phyloP scores from a whole-genome alignment of 2,113 vertebrate genomes.

The Zapornia atra region DNA sequence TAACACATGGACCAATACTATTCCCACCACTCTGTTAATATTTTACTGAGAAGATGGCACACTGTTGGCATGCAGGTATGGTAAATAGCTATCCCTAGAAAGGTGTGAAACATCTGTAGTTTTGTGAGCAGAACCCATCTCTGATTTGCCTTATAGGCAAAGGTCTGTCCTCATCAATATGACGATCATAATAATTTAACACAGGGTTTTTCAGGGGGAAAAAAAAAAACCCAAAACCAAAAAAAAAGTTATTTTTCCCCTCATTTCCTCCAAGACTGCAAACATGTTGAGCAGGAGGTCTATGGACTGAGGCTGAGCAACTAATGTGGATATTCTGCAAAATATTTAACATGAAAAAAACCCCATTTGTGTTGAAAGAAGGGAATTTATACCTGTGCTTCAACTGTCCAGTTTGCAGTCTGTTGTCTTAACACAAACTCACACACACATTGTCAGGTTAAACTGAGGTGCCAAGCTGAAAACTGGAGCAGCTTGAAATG shows the following conservation, averaged over 20 bases:
- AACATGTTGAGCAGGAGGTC: not conserved
- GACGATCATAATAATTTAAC: not conserved
- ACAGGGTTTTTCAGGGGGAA: not conserved
- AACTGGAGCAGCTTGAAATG: conserved; percentile 11
- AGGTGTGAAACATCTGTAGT: not conserved
- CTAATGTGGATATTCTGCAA: not conserved
- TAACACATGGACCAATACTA: not conserved
- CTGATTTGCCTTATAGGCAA: not conserved
- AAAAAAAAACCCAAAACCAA: too few relatives aligned
- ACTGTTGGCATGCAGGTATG: not conserved
- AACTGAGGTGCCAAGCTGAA: conserved; percentile 16
- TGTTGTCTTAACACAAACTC: not conserved
- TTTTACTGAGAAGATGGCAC: not conserved
- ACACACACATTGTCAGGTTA: conserved; percentile 21
- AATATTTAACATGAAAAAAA: not conserved
- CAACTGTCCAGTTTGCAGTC: conserved; percentile 8
- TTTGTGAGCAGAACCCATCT: not conserved
- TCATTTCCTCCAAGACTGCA: not conserved
- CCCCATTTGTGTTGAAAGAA: not conserved
- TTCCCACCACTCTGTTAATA: not conserved
- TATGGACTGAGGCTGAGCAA: not conserved
- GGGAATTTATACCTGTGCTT: conserved; percentile 17
- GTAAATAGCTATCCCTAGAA: not conserved
- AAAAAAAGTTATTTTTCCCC: not conserved
- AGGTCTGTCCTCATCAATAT: not conserved